Evolutionary conservation across 2,888 invertebrate genomes (phyloP).

Genomic region (Phalera bucephala): DNA sequence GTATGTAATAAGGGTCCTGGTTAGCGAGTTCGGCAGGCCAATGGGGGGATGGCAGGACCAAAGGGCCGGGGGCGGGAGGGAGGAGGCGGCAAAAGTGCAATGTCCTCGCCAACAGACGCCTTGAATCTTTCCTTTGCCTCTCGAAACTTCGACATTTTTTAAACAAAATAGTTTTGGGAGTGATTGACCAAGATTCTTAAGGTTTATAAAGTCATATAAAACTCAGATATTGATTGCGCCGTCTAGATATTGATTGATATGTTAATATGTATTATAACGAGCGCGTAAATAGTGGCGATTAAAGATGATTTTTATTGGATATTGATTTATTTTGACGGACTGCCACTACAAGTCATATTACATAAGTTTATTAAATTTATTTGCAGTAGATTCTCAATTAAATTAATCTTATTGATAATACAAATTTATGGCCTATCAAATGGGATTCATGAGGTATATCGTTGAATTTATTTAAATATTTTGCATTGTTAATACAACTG

Average conservation of each 20-base stretch:
- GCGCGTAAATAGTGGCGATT: conserved; percentile 2
- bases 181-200: conserved; percentile 29
- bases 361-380: too few species aligned
- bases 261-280: conserved; percentile 6
- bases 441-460: background rate
- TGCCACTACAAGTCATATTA: too few species aligned
- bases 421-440: background rate
- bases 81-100: conserved; percentile 72
- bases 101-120: conserved; percentile 81
- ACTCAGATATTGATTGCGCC: too few species aligned
- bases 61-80: conserved; percentile 41
- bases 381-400: background rate
- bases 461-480: conserved; percentile 1
- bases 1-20: too few species aligned
- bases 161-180: conserved; percentile 33
- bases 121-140: conserved; percentile 51
- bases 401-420: background rate
- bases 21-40: conserved; percentile 73
- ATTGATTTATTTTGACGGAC: conserved; percentile 1
- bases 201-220: background rate
- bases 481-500: background rate
- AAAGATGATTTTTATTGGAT: conserved; percentile 5
- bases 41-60: conserved; percentile 64
- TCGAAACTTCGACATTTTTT: conserved; percentile 56
- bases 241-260: background rate